Conservation (phyloP, 2,113 vertebrate species). For the Poeciliopsis occidentalis region DNA sequence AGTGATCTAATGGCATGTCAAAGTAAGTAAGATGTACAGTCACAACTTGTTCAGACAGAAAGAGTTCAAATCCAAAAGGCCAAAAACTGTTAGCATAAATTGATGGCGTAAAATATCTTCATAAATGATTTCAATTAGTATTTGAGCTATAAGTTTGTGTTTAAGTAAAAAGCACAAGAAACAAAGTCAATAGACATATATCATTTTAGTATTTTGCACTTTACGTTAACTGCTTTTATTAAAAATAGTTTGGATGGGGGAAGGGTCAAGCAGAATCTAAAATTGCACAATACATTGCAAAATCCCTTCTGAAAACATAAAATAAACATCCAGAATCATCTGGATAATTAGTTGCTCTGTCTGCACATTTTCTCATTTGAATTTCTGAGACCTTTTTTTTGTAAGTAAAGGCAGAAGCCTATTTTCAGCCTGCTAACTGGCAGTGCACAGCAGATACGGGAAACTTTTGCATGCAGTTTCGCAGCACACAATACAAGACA, state of each 20-base stretch:
- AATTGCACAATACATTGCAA: neutral
- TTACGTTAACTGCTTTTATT: no score
- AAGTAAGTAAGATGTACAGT: neutral
- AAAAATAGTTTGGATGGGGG: no score
- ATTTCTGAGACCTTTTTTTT: no score
- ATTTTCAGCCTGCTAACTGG: neutral
- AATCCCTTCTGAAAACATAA: neutral
- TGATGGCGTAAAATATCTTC: no score
- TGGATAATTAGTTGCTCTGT: neutral
- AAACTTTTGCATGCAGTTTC: neutral
- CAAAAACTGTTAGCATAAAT: neutral
- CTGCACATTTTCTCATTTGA: no score
- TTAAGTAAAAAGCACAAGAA: no score
- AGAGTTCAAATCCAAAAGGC: neutral
- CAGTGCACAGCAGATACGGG: neutral
- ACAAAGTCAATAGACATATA: no score
- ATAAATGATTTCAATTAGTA: no score
- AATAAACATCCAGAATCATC: neutral
- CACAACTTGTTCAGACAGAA: neutral
- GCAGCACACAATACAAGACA: neutral
- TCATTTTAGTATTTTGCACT: no score
- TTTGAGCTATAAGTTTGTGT: no score
- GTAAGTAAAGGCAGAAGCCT: no score
- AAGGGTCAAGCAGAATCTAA: no score
- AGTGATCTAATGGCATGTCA: constrained; percentile 9